These are phyloP conservation scores for Pantherophis vulpinus DNA, from an alignment of 2,797 vertebrate species.

Conservation along the genomic window DNA sequence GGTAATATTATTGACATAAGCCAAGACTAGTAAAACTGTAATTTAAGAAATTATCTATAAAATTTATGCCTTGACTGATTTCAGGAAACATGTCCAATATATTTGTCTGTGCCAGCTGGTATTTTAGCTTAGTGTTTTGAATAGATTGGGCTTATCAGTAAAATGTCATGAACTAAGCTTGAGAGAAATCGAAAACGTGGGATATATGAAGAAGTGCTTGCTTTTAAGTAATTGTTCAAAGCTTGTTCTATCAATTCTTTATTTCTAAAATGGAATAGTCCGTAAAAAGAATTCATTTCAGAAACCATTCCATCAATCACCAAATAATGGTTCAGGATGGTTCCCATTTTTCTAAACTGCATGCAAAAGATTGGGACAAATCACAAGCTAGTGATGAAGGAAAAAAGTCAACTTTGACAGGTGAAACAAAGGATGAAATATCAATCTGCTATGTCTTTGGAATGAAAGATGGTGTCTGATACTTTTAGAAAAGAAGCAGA, in stretches of 20 bases:
- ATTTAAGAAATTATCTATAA: neutral
- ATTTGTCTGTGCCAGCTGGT: neutral
- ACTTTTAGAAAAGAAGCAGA: neutral
- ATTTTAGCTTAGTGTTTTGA: slow-evolving; percentile 2
- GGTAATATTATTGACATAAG: neutral
- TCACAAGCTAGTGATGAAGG: slow-evolving; percentile 55
- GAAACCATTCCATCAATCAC: slow-evolving; percentile 41
- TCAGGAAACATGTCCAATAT: neutral
- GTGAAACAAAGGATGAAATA: slow-evolving; percentile 37
- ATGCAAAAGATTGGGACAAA: slow-evolving; percentile 49
- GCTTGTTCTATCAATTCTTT: slow-evolving; percentile 6
- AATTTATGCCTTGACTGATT: neutral
- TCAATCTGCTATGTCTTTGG: slow-evolving; percentile 41
- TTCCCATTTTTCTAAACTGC: slow-evolving; percentile 42
- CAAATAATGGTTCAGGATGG: slow-evolving; percentile 48
- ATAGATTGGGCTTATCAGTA: neutral
- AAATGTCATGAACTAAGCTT: neutral
- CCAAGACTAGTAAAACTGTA: neutral
- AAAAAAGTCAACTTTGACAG: slow-evolving; percentile 51
- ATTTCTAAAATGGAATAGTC: slow-evolving; percentile 31
- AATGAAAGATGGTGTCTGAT: slow-evolving; percentile 17
- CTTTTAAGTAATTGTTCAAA: slow-evolving; percentile 38
- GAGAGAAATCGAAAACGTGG: slow-evolving; percentile 16
- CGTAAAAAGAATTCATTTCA: slow-evolving; percentile 22
- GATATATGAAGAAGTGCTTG: slow-evolving; percentile 10